A percentile compares a stretch with the other conserved stretches of the same genome.
Evolutionary conservation across 2,797 vertebrate species (phyloP).

Genomic region (Hozukius guyotensis): DNA sequence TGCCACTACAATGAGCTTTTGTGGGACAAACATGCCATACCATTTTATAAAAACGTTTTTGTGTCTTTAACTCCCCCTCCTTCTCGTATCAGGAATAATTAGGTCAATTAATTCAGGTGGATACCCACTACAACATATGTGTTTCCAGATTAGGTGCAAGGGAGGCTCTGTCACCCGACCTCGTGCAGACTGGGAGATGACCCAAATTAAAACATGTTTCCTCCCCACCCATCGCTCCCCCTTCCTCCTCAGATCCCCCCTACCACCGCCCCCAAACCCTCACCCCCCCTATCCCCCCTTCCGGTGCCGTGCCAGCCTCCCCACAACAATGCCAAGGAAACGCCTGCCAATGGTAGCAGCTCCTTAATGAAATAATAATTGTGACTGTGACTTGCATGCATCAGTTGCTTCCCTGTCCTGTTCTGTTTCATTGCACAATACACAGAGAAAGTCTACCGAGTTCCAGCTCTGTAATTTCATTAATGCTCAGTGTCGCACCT

Average conservation of each 20-base stretch:
- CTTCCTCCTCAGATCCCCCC: constrained; percentile 38
- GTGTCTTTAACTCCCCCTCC: constrained; percentile 20
- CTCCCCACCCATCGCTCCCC: constrained; percentile 52
- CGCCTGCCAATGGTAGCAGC: constrained; percentile 71
- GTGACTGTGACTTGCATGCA: constrained; percentile 78
- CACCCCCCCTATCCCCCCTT: constrained; percentile 37
- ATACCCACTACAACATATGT: constrained; percentile 79
- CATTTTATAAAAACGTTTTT: constrained; percentile 3
- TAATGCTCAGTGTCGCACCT: constrained; percentile 66
- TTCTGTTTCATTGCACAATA: constrained; percentile 60
- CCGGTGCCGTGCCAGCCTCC: constrained; percentile 65
- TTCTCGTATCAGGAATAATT: constrained; percentile 80
- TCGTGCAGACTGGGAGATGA: constrained; percentile 79
- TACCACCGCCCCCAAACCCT: constrained; percentile 17
- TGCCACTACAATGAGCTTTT: constrained; percentile 48
- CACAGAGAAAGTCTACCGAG: constrained; percentile 51
- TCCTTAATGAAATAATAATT: constrained; percentile 84
- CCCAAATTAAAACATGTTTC: constrained; percentile 81
- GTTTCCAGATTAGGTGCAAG: constrained; percentile 76
- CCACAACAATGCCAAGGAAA: constrained; percentile 68
- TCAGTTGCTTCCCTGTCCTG: constrained; percentile 70
- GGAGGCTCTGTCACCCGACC: constrained; percentile 72
- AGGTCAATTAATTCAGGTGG: constrained; percentile 83
- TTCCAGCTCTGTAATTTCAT: constrained; percentile 68
- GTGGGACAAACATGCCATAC: constrained; percentile 37